Base-by-base conservation (phyloP, 1,140 invertebrate genomes). In the Scaptomyza pallida region DNA sequence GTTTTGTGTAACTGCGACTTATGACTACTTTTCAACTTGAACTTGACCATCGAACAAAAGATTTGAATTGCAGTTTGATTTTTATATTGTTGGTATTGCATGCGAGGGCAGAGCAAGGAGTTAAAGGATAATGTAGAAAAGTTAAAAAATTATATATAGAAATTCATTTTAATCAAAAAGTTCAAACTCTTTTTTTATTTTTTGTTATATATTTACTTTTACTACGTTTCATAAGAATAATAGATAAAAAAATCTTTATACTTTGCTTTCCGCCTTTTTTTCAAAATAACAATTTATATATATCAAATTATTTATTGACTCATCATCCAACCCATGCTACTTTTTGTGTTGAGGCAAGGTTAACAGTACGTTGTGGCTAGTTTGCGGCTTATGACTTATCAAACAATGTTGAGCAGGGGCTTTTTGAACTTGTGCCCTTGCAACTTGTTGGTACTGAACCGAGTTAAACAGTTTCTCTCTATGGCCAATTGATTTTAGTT, bases 401-500 rank as follows among this genome's bases (percentile, higher is more conserved):
- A 52, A 65, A 52, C 52, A 63, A 47, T 63, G 51, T 17, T 44
- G 21, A 55, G 15, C 57, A 37, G 30, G 19, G 55, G 10, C 13
- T 23, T 13, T 15, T 33, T 48, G 41, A 48, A 26, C 21, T 47
- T 35, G 43, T 3, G 4, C 8, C 8, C 37, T 26, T 4, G n/a
- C 33, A 5, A 54, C 6, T 30, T 30, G 26, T 56, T 5, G 13
- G n/a, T 43, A 17, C 33, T 26, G 23, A 15, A 13, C 19, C 13
- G n/a, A 55, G 52, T 43, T 43, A 26, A 26, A 51, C 50, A 76
- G 41, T 68, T 72, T 35, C 47, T 23, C 44, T 17, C 47, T 23
- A 51, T 17, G 37, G 55, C 17, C 64, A 64, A 82, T 82, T 83
- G 78, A 83, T 82, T 78, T 82, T 83, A 68, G 79, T 78, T 78